These are phyloP conservation scores for Balaeniceps rex DNA, from an alignment of 2,113 vertebrate genomes.

Conservation along the genomic window DNA sequence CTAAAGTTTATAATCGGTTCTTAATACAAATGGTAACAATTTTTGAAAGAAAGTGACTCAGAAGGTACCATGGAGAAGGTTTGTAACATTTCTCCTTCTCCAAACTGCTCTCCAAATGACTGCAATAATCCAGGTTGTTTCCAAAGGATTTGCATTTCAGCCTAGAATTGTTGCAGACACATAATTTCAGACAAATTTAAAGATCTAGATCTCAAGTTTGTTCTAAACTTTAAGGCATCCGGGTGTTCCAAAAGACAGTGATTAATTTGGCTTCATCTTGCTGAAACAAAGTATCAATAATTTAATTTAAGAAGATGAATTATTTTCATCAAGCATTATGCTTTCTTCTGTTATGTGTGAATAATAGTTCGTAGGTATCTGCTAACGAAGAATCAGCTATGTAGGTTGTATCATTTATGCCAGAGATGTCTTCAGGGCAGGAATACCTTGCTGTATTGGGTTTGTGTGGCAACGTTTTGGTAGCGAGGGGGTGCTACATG, in stretches of 20 bases:
- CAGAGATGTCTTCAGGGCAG: slow-evolving; percentile 28
- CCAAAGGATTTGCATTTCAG: background rate
- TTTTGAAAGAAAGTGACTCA: background rate
- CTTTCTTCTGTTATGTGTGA: background rate
- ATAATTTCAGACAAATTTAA: background rate
- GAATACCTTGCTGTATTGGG: background rate
- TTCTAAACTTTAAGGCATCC: background rate
- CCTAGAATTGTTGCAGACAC: background rate
- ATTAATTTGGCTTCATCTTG: slow-evolving; percentile 15
- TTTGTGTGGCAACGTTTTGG: background rate
- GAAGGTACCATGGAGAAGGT: background rate
- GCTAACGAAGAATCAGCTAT: background rate
- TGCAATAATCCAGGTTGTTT: background rate
- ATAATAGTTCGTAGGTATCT: background rate
- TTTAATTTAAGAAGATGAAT: slow-evolving; percentile 26
- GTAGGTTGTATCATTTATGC: slow-evolving; percentile 7
- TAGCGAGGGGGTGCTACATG: background rate
- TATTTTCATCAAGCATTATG: slow-evolving; percentile 25
- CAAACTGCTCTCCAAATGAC: background rate
- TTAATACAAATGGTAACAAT: background rate
- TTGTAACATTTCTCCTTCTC: background rate
- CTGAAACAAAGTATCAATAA: background rate
- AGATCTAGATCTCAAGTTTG: background rate
- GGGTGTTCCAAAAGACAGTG: background rate
- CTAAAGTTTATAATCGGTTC: background rate